phyloP scores from a whole-genome alignment of 2,888 invertebrate species.

The Apotomis turbidana region DNA sequence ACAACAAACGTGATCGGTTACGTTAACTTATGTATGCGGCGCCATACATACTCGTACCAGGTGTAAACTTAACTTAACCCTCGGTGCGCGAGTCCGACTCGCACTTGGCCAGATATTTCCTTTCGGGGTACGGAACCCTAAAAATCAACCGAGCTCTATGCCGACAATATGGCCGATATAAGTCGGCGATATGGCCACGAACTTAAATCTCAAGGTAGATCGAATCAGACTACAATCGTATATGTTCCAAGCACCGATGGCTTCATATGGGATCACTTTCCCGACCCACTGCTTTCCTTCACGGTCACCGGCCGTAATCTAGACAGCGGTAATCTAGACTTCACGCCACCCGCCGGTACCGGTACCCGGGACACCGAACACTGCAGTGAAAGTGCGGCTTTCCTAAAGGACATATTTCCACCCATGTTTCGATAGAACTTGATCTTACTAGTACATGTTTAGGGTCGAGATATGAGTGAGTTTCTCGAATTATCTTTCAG shows the following conservation, averaged over 20 bases:
- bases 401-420: not conserved
- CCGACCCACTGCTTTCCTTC: constrained; percentile 37
- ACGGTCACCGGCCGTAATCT: constrained; percentile 15
- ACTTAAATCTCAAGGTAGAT: too few relatives aligned
- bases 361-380: constrained; percentile 19
- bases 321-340: constrained; percentile 18
- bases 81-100: too few relatives aligned
- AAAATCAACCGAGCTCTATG: too few relatives aligned
- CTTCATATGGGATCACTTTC: constrained; percentile 26
- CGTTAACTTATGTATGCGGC: too few relatives aligned
- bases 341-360: not conserved
- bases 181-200: too few relatives aligned
- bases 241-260: not conserved
- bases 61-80: too few relatives aligned
- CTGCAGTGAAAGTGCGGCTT: constrained; percentile 27
- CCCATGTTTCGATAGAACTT: not conserved
- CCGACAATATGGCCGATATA: too few relatives aligned
- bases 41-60: too few relatives aligned
- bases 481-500: not conserved
- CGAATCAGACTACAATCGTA: not conserved
- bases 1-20: too few relatives aligned
- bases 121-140: too few relatives aligned
- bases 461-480: not conserved
- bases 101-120: too few relatives aligned
- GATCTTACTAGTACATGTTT: not conserved